Percentiles rank a stretch among this genome's conserved stretches.
Evolutionary conservation across 1,140 invertebrate species (phyloP).

Genomic region (Tribolium castaneum): DNA sequence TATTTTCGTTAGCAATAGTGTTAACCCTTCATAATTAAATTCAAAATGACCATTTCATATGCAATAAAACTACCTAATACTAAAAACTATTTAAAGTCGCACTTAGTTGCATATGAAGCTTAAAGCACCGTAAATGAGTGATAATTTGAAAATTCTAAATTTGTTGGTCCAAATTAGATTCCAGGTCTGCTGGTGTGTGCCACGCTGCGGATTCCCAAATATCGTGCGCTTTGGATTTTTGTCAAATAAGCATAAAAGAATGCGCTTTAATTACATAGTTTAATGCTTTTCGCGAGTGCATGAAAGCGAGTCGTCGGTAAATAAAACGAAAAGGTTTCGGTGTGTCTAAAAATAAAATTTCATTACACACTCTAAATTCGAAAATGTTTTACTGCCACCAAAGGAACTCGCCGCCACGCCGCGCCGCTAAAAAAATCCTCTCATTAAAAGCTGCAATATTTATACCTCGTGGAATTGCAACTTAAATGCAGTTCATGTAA

Average conservation of each 20-base stretch:
- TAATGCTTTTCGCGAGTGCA: conserved; percentile 37
- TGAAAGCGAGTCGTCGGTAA: conserved; percentile 21
- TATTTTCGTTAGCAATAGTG: too few species aligned
- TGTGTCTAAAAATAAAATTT: conserved; percentile 37
- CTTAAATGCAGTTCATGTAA: conserved; percentile 49
- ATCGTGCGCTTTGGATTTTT: conserved; percentile 28
- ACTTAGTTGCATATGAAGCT: too few species aligned
- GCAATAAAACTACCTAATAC: too few species aligned
- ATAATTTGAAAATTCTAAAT: too few species aligned
- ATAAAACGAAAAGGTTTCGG: conserved; percentile 10
- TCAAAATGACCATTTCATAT: too few species aligned
- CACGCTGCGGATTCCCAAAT: background rate
- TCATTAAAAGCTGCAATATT: conserved; percentile 47
- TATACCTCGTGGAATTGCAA: conserved; percentile 35
- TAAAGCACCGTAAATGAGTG: too few species aligned
- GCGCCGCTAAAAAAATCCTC: conserved; percentile 21
- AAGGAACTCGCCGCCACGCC: background rate
- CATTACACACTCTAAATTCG: conserved; percentile 40
- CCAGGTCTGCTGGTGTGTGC: background rate
- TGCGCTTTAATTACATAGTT: conserved; percentile 38
- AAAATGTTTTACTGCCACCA: conserved; percentile 33
- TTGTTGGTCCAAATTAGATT: background rate
- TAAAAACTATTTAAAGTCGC: too few species aligned
- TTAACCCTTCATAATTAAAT: too few species aligned
- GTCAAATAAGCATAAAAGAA: conserved; percentile 42